Conservation (phyloP, 2,888 invertebrate genomes). For the Chromoteleia sp. region DNA sequence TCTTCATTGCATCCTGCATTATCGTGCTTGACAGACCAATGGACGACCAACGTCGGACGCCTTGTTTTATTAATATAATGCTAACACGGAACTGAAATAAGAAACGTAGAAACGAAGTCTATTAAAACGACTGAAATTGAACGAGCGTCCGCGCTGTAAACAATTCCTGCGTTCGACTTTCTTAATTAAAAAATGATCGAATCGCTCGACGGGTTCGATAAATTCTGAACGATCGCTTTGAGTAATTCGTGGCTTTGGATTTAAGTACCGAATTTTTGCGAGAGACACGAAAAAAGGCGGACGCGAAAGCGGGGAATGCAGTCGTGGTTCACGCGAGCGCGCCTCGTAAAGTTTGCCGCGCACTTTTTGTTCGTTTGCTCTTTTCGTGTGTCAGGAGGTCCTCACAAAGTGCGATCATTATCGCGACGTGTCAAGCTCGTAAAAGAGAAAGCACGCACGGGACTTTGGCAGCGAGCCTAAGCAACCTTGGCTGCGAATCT, state of each 20-base stretch:
- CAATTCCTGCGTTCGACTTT: no score
- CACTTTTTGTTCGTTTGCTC: conserved; percentile 17
- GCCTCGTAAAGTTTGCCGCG: conserved; percentile 14
- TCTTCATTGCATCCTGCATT: conserved; percentile 51
- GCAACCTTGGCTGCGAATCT: conserved; percentile 51
- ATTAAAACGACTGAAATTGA: no score
- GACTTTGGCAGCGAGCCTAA: conserved; percentile 32
- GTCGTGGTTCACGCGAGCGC: conserved; percentile 40
- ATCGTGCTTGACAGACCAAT: conserved; percentile 42
- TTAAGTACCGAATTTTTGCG: neutral
- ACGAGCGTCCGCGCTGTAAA: no score
- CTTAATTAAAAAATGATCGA: no score
- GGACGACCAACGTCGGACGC: neutral
- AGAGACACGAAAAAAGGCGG: neutral
- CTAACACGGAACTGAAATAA: no score
- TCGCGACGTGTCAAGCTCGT: conserved; percentile 60
- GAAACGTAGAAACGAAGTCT: no score
- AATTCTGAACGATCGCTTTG: neutral
- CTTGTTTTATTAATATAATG: no score
- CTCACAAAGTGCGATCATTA: conserved; percentile 55
- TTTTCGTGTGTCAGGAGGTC: conserved; percentile 48
- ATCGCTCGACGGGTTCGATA: no score
- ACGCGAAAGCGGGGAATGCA: conserved; percentile 20
- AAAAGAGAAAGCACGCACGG: conserved; percentile 62
- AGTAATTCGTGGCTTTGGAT: neutral